A percentile compares a stretch with the other conserved stretches of the same genome.
phyloP scores from a whole-genome alignment of 2,113 vertebrate genomes.

The Siniperca knerii region DNA sequence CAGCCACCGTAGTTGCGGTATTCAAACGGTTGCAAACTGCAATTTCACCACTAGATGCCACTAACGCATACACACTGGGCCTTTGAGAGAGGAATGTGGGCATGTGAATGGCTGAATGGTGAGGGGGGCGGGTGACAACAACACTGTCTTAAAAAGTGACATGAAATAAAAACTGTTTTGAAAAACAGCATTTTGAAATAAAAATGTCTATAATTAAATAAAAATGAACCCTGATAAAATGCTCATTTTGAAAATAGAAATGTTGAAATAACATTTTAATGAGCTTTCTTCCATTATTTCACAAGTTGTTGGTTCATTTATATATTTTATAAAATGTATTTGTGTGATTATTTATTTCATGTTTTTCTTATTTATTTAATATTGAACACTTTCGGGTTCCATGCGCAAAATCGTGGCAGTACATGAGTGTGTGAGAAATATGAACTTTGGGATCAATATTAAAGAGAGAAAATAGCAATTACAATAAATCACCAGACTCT shows the following conservation, averaged over 20 bases:
- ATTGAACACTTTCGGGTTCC: background rate
- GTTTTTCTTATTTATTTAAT: background rate
- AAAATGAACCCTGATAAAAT: background rate
- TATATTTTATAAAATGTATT: background rate
- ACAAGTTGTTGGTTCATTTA: background rate
- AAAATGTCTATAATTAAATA: background rate
- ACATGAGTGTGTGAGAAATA: background rate
- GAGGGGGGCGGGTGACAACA: background rate
- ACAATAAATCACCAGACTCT: conserved; percentile 55
- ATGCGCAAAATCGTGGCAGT: background rate
- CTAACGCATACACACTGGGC: too few species aligned
- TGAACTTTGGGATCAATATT: conserved; percentile 21
- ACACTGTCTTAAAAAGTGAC: background rate
- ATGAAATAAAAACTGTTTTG: background rate
- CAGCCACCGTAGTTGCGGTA: too few species aligned
- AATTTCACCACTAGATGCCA: too few species aligned
- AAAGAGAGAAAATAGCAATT: conserved; percentile 32
- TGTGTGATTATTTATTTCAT: background rate
- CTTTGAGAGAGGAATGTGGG: background rate
- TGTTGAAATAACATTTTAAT: background rate
- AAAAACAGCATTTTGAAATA: too few species aligned
- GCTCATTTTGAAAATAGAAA: background rate
- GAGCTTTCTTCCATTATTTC: background rate
- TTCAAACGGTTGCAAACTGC: too few species aligned
- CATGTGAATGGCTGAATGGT: background rate